phyloP scores from a whole-genome alignment of 2,888 invertebrate genomes.

The Melipona bicolor region DNA sequence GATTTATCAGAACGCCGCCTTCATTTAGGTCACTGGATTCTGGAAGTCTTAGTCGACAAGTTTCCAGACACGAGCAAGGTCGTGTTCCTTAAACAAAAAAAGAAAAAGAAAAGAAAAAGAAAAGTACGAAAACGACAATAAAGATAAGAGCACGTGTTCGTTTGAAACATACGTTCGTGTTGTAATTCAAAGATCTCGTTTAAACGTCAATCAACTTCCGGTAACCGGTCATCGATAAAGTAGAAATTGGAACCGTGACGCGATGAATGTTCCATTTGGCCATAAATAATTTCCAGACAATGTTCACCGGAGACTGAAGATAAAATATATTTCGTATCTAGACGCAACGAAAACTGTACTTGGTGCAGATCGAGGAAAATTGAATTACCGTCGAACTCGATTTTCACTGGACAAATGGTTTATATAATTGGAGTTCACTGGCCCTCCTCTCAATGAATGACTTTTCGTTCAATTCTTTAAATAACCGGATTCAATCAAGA shows the following conservation, averaged over 20 bases:
- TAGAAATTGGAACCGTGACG: not conserved
- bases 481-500: too few species aligned
- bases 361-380: too few species aligned
- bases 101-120: not conserved
- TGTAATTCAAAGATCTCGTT: not conserved
- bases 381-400: too few species aligned
- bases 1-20: constrained; percentile 41
- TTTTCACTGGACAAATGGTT: too few species aligned
- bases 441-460: too few species aligned
- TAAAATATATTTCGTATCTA: too few species aligned
- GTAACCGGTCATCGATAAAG: not conserved
- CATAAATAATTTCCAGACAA: too few species aligned
- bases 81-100: not conserved
- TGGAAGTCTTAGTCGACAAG: not conserved
- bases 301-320: too few species aligned
- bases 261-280: not conserved
- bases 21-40: constrained; percentile 29
- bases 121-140: not conserved
- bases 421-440: too few species aligned
- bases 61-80: not conserved
- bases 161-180: not conserved
- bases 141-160: not conserved
- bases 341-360: too few species aligned
- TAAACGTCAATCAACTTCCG: not conserved
- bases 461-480: too few species aligned